phyloP scores from a whole-genome alignment of 1,140 invertebrate genomes.

The Araneus ventricosus region DNA sequence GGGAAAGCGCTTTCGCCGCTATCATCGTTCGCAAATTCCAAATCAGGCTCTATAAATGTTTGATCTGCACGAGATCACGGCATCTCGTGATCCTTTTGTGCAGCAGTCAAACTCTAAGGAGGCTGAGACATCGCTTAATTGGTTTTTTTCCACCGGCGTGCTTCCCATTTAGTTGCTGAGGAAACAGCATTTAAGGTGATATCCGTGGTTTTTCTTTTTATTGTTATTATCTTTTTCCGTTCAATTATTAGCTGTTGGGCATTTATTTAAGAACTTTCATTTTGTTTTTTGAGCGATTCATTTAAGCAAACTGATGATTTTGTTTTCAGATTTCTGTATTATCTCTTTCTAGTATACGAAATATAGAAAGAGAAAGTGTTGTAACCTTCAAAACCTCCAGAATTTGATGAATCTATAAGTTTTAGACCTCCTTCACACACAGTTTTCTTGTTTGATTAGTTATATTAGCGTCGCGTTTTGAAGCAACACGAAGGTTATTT shows the following conservation, averaged over 20 bases:
- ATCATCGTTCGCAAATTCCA: constrained; percentile 50
- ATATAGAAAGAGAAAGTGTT: no score
- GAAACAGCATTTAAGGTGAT: constrained; percentile 24
- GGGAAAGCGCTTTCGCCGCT: constrained; percentile 41
- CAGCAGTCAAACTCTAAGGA: constrained; percentile 44
- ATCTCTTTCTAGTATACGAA: no score
- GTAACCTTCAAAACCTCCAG: no score
- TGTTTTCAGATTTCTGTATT: no score
- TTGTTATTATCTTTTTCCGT: neutral
- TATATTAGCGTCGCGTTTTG: no score
- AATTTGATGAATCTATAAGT: no score
- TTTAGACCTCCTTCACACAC: no score
- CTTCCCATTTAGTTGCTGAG: neutral
- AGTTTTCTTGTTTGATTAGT: no score
- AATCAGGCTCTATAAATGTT: constrained; percentile 65
- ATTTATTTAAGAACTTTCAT: neutral
- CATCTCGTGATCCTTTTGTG: constrained; percentile 50
- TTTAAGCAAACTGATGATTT: no score
- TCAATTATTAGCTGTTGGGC: neutral
- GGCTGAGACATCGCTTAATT: constrained; percentile 59
- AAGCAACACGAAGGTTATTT: no score
- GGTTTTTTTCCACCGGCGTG: constrained; percentile 30
- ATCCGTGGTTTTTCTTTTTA: neutral
- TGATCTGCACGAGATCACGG: constrained; percentile 49
- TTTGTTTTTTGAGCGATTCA: no score